A percentile compares a stretch with the other conserved stretches of the same genome.
Conservation (phyloP, 2,113 vertebrate genomes). For the Collichthys lucidus region DNA sequence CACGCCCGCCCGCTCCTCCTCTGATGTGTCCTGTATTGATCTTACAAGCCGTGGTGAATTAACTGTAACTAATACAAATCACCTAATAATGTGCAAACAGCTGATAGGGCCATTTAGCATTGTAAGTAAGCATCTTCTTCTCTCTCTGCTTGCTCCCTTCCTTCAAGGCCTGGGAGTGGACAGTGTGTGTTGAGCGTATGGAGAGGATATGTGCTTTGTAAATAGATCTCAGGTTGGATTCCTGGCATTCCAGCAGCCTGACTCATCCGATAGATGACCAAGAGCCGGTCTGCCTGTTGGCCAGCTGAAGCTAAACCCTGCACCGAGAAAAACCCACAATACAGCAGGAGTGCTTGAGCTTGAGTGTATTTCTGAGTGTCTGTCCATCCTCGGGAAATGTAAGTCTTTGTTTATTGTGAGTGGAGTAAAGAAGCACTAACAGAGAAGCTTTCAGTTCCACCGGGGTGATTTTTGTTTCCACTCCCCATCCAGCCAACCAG, state of each 20-base stretch:
- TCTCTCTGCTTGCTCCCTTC: slow-evolving; percentile 6
- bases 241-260: slow-evolving; percentile 76
- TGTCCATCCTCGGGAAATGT: slow-evolving; percentile 57
- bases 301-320: slow-evolving; percentile 51
- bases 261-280: slow-evolving; percentile 75
- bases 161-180: slow-evolving; percentile 41
- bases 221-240: slow-evolving; percentile 83
- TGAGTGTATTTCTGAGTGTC: slow-evolving; percentile 36
- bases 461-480: slow-evolving; percentile 56
- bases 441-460: slow-evolving; percentile 57
- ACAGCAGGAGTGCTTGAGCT: slow-evolving; percentile 11
- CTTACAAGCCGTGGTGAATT: slow-evolving; percentile 36
- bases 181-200: slow-evolving; percentile 50
- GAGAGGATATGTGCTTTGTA: slow-evolving; percentile 79
- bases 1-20: slow-evolving; percentile 31
- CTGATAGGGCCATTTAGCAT: slow-evolving; percentile 54
- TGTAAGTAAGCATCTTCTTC: slow-evolving; percentile 32
- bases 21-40: slow-evolving; percentile 57
- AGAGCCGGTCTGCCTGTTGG: slow-evolving; percentile 60
- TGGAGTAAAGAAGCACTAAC: slow-evolving; percentile 51
- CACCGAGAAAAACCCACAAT: slow-evolving; percentile 23
- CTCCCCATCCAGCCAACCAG: slow-evolving; percentile 32
- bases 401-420: slow-evolving; percentile 72
- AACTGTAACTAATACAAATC: slow-evolving; percentile 67
- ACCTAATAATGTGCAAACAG: slow-evolving; percentile 53